Evolutionary conservation across 2,797 vertebrate genomes (phyloP), one percentile per base, ranked within the genome.

Genomic region (Brachyrhaphis roseni): DNA sequence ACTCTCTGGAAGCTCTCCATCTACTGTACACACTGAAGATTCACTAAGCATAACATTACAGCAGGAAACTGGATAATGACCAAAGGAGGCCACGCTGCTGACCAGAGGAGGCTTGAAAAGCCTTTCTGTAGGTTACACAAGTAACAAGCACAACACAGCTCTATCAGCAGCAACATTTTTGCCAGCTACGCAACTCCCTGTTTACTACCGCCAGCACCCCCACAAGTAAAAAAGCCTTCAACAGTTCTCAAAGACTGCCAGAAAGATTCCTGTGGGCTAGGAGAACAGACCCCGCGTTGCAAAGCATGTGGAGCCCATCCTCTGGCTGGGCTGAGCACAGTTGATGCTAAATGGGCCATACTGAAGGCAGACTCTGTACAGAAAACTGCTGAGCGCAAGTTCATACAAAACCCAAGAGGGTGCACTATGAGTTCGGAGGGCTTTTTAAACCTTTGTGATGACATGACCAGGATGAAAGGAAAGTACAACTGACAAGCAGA

Each of bases 341-440:
- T 16, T 75, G 70, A 75, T 78, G 82, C 70, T 83, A 88, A 91
- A 91, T 86, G 89, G 84, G 78, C 88, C 75, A 43, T 84, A 84
- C 34, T 82, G 82, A 74, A 55, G 73, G 82, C 79, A 83, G 80
- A 89, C 70, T 80, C 70, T 78, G 55, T 57, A 1, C 74, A 72
- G 49, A 36, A 87, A 90, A 86, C 45, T 83, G 91, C 88, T 93
- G 88, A 90, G 79, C 75, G 28, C 0, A 74, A 79, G 8, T 80
- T 84, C 74, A 45, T 83, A 64, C 78, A 76, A 86, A 80, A 84
- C 85, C 57, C 59, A 20, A 72, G 49, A 47, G 80, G 73, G 78
- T 62, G 72, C 77, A 66, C 62, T n/a, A 81, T 23, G 51, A 80
- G 74, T 72, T 86, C 12, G 23, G 43, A 78, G 31, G 51, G 53